These are phyloP conservation scores for Atta texana DNA, from an alignment of 1,140 invertebrate genomes.

Conservation along the genomic window DNA sequence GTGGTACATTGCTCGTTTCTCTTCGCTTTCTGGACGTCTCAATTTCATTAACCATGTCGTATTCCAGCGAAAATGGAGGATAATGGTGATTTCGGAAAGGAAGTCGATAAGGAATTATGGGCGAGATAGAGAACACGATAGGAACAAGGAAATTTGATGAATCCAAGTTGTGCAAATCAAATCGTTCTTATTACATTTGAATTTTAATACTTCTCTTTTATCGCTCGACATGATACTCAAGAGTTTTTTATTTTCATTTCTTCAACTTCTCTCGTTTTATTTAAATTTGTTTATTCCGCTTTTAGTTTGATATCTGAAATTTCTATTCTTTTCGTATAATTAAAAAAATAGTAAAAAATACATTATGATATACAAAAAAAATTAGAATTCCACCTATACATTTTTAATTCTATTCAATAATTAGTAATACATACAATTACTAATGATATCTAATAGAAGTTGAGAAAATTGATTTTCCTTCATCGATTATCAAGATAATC, in stretches of 20 bases:
- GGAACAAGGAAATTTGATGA: constrained; percentile 37
- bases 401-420: not conserved
- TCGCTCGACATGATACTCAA: constrained; percentile 30
- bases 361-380: not conserved
- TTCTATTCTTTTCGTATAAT: not conserved
- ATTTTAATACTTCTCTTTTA: constrained; percentile 5
- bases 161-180: constrained; percentile 65
- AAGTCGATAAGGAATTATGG: constrained; percentile 54
- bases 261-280: constrained; percentile 24
- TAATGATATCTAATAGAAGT: not conserved
- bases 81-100: constrained; percentile 18
- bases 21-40: constrained; percentile 23
- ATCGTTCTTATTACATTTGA: constrained; percentile 65
- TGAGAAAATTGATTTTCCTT: not conserved
- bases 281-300: not conserved
- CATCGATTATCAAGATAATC: not conserved
- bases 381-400: not conserved
- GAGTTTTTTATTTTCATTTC: constrained; percentile 51
- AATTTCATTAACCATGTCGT: constrained; percentile 43
- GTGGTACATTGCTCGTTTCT: constrained; percentile 26
- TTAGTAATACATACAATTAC: not conserved
- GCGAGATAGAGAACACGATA: constrained; percentile 21
- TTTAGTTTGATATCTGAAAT: not conserved
- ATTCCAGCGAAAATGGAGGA: not conserved
- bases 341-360: not conserved